Conservation (phyloP, 2,797 vertebrate genomes). For the Macrochelys suwanniensis region DNA sequence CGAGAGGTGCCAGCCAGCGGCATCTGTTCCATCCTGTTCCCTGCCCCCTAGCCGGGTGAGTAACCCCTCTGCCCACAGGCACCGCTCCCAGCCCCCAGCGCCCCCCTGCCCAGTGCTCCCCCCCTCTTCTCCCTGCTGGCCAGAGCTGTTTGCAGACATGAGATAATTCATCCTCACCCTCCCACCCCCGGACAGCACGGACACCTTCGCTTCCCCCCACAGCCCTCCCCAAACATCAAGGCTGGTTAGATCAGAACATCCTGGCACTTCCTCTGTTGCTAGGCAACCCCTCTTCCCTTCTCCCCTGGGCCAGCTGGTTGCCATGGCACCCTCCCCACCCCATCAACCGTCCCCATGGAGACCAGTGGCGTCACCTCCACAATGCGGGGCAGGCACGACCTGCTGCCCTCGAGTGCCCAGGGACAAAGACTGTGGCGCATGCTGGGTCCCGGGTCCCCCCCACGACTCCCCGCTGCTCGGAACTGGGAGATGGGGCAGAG, state of each 20-base stretch:
- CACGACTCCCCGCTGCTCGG: background rate
- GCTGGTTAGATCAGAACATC: background rate
- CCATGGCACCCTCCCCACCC: background rate
- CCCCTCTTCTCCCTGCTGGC: too few species aligned
- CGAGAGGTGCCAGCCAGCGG: background rate
- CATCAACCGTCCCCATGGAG: background rate
- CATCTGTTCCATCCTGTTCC: background rate
- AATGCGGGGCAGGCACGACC: background rate
- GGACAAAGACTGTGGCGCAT: background rate
- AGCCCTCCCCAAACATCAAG: background rate
- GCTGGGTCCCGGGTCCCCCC: background rate
- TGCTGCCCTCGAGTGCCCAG: background rate
- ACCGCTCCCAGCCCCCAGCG: too few species aligned
- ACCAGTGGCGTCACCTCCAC: background rate
- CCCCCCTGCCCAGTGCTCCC: too few species aligned
- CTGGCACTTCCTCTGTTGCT: background rate
- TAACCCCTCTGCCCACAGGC: background rate
- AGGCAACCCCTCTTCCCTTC: background rate
- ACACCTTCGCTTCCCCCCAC: background rate
- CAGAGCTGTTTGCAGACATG: too few species aligned
- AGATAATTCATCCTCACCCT: background rate
- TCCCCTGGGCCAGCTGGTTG: background rate
- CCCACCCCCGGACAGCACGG: background rate
- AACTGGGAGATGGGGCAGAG: background rate
- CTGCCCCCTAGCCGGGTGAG: background rate